Evolutionary conservation across 2,113 vertebrate genomes (phyloP).

Genomic region (Pogona vitticeps): DNA sequence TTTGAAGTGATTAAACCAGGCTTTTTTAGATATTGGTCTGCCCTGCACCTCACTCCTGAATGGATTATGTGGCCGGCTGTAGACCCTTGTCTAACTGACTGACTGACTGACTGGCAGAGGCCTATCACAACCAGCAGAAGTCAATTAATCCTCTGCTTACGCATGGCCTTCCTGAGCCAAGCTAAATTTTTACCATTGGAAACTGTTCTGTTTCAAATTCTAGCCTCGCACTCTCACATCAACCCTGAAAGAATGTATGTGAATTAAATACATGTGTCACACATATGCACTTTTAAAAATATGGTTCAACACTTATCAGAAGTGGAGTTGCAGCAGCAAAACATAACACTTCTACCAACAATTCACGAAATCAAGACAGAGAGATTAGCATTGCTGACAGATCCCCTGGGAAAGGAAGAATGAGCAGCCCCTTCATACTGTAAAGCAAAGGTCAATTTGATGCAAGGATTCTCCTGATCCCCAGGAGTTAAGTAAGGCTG

Average conservation of each 20-base stretch:
- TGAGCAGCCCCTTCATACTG: neutral
- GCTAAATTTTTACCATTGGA: slow-evolving; percentile 78
- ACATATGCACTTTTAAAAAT: slow-evolving; percentile 47
- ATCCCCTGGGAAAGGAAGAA: slow-evolving; percentile 28
- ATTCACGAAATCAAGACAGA: neutral
- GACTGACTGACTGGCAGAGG: slow-evolving; percentile 84
- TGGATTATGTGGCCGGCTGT: slow-evolving; percentile 62
- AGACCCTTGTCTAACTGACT: slow-evolving; percentile 29
- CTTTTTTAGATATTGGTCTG: slow-evolving; percentile 39
- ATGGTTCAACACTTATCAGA: slow-evolving; percentile 40
- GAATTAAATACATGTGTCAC: slow-evolving; percentile 74
- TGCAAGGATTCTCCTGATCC: slow-evolving; percentile 21
- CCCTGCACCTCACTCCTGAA: neutral
- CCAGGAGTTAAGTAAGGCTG: slow-evolving; percentile 26
- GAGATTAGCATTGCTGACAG: slow-evolving; percentile 26
- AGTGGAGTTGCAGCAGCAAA: neutral
- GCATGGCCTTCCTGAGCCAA: slow-evolving; percentile 76
- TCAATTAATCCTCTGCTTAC: slow-evolving; percentile 80
- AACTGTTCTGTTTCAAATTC: slow-evolving; percentile 67
- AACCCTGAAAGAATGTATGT: slow-evolving; percentile 65
- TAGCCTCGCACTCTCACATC: slow-evolving; percentile 68
- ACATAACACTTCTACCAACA: neutral
- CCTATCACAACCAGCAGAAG: slow-evolving; percentile 81
- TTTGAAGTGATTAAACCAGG: slow-evolving; percentile 33
- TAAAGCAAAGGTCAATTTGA: slow-evolving; percentile 40